Evolutionary conservation across 1,140 invertebrate species (phyloP).

Genomic region (Diuraphis noxia): DNA sequence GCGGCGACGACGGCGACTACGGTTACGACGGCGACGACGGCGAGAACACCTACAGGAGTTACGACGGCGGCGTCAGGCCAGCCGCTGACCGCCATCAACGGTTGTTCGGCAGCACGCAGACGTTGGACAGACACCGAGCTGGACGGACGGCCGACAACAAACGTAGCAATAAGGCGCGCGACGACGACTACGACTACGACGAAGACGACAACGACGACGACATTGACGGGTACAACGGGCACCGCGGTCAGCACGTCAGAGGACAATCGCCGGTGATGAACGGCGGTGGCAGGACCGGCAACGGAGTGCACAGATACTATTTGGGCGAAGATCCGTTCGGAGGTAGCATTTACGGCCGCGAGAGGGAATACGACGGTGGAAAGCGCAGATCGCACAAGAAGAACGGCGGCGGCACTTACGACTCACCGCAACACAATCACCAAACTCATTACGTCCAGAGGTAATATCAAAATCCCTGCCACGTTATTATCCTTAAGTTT

Average conservation of each 20-base stretch:
- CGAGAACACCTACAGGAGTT: slow-evolving; percentile 54
- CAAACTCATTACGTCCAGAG: slow-evolving; percentile 43
- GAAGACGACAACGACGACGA: background rate
- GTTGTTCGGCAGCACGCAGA: slow-evolving; percentile 56
- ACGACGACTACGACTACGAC: background rate
- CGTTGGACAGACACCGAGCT: slow-evolving; percentile 57
- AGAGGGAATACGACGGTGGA: slow-evolving; percentile 73
- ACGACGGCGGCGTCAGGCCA: slow-evolving; percentile 53
- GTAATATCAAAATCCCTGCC: background rate
- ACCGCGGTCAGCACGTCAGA: background rate
- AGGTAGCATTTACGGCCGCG: slow-evolving; percentile 76
- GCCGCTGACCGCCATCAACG: slow-evolving; percentile 12
- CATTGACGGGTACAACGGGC: too few species aligned
- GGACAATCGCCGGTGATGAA: background rate
- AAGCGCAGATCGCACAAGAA: slow-evolving; percentile 55
- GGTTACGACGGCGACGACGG: slow-evolving; percentile 58
- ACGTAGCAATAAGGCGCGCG: background rate
- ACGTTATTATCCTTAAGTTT: background rate
- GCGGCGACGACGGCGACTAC: slow-evolving; percentile 57
- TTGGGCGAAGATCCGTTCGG: slow-evolving; percentile 80
- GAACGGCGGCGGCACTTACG: background rate
- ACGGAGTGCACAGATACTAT: slow-evolving; percentile 73
- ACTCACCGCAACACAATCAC: background rate
- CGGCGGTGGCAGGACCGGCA: slow-evolving; percentile 53
- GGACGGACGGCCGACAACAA: slow-evolving; percentile 1